Evolutionary conservation across 2,888 invertebrate species (phyloP), one percentile per base, ranked within the genome.

Genomic region (Ptychoptera albimana): DNA sequence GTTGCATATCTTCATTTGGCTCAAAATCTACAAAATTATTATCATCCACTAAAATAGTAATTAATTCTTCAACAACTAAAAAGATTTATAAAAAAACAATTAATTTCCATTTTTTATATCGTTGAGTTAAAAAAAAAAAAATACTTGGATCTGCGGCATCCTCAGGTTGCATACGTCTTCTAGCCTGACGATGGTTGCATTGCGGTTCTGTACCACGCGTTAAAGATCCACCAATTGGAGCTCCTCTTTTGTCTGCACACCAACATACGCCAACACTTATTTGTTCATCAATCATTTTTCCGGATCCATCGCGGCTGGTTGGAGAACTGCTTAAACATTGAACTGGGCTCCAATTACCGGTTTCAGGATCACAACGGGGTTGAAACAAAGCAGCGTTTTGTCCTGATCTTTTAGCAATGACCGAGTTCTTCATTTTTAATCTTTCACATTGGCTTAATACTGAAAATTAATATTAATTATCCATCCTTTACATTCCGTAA

Each of bases 191-290:
- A 59, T 82, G 82, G 60, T 82, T 84, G 60, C 88, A 88, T 34
- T 75, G 69, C 0, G 87, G 87, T 50, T 80, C 77, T 2, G 72
- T 70, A 14, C 83, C 85, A 39, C 85, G 73, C 0, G 82, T 80
- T 40, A 87, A 61, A 0, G 85, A 81, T 1, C 86, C 86, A 59
- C 85, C 85, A 2, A 85, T 64, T 0, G 85, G 83, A 51, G 84
- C 83, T 0, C 87, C 87, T 51, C 79, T 77, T 32, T 79, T 78
- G 54, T 81, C 82, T 2, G 87, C 86, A 59, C 88, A 88, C 88
- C 88, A 88, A 55, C 87, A 88, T 1, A 88, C 82, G 4, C 83
- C 84, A 56, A 79, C 70, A 23, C 23, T 23, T 23, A 23, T 23
- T 23, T 23, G 23, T 7, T 23, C 23, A 23, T 23, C 23, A 23